A percentile compares a stretch with the other conserved stretches of the same genome.
phyloP scores from a whole-genome alignment of 2,797 vertebrate species.

The Sciurus carolinensis region DNA sequence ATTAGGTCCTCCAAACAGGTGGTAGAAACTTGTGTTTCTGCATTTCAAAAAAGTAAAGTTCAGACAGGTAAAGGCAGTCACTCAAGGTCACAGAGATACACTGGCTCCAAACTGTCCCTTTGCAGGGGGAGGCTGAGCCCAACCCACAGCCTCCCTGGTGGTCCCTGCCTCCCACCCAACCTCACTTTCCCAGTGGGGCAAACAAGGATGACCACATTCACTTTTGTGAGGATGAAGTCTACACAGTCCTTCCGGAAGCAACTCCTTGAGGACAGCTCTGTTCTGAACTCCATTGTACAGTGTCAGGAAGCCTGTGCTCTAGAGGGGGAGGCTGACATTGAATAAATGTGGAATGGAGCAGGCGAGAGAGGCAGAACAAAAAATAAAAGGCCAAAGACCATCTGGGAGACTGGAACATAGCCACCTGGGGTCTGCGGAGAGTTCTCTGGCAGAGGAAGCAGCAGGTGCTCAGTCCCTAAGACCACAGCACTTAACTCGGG shows the following conservation, averaged over 20 bases:
- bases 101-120: background rate
- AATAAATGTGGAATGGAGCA: background rate
- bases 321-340: background rate
- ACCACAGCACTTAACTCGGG: background rate
- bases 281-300: background rate
- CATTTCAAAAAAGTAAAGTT: slow-evolving; percentile 29
- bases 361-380: background rate
- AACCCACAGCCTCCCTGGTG: background rate
- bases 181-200: background rate
- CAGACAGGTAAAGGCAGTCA: background rate
- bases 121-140: background rate
- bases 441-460: background rate
- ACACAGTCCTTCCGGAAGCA: background rate
- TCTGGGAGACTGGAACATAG: background rate
- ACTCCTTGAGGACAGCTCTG: background rate
- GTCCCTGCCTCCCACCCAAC: background rate
- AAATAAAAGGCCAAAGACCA: background rate
- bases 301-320: background rate
- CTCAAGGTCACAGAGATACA: background rate
- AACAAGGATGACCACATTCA: background rate
- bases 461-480: background rate
- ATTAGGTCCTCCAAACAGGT: background rate
- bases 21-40: background rate
- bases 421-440: too few species aligned
- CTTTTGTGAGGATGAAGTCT: background rate